Evolutionary conservation across 2,888 invertebrate genomes (phyloP), one percentile per base, ranked within the genome.

Genomic region (Agriopis aurantiaria): DNA sequence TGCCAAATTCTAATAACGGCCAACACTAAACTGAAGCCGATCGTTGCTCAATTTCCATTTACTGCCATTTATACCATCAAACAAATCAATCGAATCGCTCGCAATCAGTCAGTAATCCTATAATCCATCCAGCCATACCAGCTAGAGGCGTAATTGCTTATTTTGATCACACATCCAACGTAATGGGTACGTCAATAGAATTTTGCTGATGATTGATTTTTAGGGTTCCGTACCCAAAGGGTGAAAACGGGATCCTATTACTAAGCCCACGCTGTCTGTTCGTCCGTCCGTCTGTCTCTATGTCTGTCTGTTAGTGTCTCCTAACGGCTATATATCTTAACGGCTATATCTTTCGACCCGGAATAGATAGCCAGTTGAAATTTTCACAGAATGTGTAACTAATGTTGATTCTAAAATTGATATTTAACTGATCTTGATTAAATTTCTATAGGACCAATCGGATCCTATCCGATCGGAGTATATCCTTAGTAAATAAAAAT

Each of bases 21-120:
- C 17, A 41, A 56, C 10, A 41, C 49, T 51, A 14, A 48, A 43
- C 7, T 66, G 3, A 11, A 62, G 48, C 52, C 49, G 48, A 53
- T 67, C 17, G 60, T 60, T 59, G 46, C 55, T 60, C 8, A 48
- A 46, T 58, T 68, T 69, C 43, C 33, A 65, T 60, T 69, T 48
- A 61, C 49, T 59, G 61, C 61, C 51, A 45, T 63, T 65, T 69
- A 66, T 61, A 65, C 43, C 61, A 64, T 65, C 69, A 73, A 74
- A 71, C 69, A 72, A 75, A 71, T 73, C 61, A 68, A 67, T 69
- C 46, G 68, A 72, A 73, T 55, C 55, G 65, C 58, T 69, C 59
- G 68, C 67, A 75, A 73, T 72, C 70, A 69, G 53, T 43, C 65
- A 52, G 64, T 71, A 73, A 77, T 75, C 75, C 70, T 59, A 71